phyloP scores from a whole-genome alignment of 1,140 invertebrate genomes.

The Calliphora vicina region DNA sequence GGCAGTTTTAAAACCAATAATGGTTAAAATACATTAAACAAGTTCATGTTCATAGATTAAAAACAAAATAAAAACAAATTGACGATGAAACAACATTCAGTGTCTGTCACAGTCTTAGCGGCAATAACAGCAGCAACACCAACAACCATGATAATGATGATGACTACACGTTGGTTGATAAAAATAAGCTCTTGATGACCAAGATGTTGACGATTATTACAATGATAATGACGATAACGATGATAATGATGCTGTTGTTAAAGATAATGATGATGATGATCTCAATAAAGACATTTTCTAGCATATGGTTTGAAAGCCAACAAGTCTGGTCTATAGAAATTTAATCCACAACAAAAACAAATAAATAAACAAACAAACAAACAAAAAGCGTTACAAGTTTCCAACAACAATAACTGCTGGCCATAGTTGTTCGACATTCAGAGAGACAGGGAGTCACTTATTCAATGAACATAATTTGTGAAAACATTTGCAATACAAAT shows the following conservation, averaged over 20 bases:
- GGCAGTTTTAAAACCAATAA: constrained; percentile 2
- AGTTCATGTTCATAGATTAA: constrained; percentile 17
- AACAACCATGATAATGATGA: background rate
- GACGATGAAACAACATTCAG: background rate
- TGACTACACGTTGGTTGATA: background rate
- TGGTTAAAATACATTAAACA: constrained; percentile 18
- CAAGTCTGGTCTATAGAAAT: background rate
- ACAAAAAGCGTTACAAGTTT: background rate
- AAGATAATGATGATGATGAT: background rate
- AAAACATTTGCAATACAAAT: constrained; percentile 24
- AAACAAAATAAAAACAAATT: background rate
- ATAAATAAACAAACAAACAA: too few relatives aligned
- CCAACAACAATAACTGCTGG: background rate
- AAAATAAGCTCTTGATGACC: background rate
- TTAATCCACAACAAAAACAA: background rate
- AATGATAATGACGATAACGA: background rate
- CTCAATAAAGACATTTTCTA: constrained; percentile 13
- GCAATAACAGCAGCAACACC: background rate
- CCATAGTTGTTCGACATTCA: background rate
- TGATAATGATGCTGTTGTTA: background rate
- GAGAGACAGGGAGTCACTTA: background rate
- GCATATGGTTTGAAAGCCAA: background rate
- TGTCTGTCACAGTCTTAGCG: background rate
- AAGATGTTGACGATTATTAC: background rate
- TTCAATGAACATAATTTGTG: constrained; percentile 14